These are phyloP conservation scores for Gymnosoma rotundatum DNA, from an alignment of 2,888 invertebrate genomes.

Conservation along the genomic window DNA sequence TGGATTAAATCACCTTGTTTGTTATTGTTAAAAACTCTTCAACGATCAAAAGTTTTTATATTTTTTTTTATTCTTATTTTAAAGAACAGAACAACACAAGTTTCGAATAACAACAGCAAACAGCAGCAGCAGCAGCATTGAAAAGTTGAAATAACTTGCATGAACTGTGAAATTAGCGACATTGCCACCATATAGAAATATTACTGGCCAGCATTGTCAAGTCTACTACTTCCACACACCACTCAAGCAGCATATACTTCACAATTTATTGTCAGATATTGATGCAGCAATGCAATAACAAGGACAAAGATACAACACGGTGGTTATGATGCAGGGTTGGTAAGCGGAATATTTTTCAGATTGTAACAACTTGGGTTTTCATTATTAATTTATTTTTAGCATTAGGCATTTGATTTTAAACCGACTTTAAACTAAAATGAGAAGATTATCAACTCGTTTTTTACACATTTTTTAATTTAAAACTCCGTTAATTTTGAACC, in stretches of 20 bases:
- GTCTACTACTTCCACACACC: neutral
- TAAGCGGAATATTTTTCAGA: too few relatives aligned
- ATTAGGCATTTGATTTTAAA: too few relatives aligned
- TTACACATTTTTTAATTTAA: too few relatives aligned
- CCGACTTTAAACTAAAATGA: too few relatives aligned
- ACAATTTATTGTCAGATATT: slow-evolving; percentile 44
- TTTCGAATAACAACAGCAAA: neutral
- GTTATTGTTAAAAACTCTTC: slow-evolving; percentile 49
- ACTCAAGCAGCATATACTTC: slow-evolving; percentile 30
- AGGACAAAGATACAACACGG: slow-evolving; percentile 49
- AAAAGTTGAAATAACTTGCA: slow-evolving; percentile 63
- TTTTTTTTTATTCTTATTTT: neutral
- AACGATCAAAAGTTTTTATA: slow-evolving; percentile 39
- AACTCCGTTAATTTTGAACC: too few relatives aligned
- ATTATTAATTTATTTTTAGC: too few relatives aligned
- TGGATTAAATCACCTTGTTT: slow-evolving; percentile 46
- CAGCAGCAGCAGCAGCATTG: slow-evolving; percentile 7
- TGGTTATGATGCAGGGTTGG: neutral
- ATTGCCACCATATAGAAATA: slow-evolving; percentile 56
- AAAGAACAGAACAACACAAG: slow-evolving; percentile 5
- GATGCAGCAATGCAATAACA: slow-evolving; percentile 31
- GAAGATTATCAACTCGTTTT: too few relatives aligned
- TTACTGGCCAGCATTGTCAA: slow-evolving; percentile 1
- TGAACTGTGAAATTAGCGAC: slow-evolving; percentile 69
- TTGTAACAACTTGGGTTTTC: too few relatives aligned